Evolutionary conservation across 2,888 invertebrate genomes (phyloP).

Genomic region (Conus canariensis): DNA sequence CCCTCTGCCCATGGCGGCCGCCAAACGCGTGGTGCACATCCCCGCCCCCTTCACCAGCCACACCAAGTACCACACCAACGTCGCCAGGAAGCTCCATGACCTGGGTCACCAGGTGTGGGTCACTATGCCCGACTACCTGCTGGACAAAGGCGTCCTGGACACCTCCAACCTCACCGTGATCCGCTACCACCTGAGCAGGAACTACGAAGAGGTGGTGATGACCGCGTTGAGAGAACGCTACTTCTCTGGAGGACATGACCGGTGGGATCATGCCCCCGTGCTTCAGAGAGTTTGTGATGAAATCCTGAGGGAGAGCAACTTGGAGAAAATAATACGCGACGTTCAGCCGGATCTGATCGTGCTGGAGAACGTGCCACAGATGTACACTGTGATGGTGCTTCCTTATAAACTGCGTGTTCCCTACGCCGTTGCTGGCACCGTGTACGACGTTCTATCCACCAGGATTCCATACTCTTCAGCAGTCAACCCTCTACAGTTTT

Average conservation of each 20-base stretch:
- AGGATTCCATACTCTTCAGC: slow-evolving; percentile 12
- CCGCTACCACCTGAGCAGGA: background rate
- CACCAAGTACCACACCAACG: slow-evolving; percentile 39
- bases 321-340: background rate
- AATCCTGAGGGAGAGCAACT: background rate
- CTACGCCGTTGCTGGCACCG: background rate
- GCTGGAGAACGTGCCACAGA: slow-evolving; percentile 1
- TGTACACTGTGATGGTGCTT: slow-evolving; percentile 12
- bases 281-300: background rate
- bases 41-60: slow-evolving; percentile 46
- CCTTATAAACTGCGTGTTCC: slow-evolving; percentile 17
- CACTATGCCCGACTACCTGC: slow-evolving; percentile 25
- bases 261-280: background rate
- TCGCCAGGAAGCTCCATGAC: background rate
- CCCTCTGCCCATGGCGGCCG: background rate
- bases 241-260: slow-evolving; percentile 6
- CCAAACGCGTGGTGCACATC: slow-evolving; percentile 36
- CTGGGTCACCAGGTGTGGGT: slow-evolving; percentile 39
- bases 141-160: slow-evolving; percentile 21
- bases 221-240: background rate
- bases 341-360: slow-evolving; percentile 19
- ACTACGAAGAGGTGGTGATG: slow-evolving; percentile 17
- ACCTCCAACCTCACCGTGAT: background rate
- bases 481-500: background rate
- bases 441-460: background rate